Evolutionary conservation across 2,888 invertebrate species (phyloP), one percentile per base, ranked within the genome.

Genomic region (Hecatera dysodea): DNA sequence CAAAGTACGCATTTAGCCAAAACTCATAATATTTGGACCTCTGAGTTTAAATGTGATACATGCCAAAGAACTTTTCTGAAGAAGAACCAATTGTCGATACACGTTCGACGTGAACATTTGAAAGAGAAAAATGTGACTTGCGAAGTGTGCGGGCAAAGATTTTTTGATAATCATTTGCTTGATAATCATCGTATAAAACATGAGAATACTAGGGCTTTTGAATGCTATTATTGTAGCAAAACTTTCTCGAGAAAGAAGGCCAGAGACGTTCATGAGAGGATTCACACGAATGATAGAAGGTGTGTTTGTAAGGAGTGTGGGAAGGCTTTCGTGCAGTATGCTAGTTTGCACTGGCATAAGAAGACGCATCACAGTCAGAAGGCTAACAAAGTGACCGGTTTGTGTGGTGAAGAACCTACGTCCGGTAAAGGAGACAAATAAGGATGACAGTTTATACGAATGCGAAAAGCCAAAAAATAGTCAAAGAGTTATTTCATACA

Each of bases 71-170:
- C 61, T 48, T 44, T 83, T 81, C 19, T 73, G 67, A 61, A 65
- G 1, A 75, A 79, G 8, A 15, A 56, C n/a, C 29, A 57, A 22
- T 24, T 84, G 15, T 7, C 50, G 19, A 75, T 83, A 6, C 90
- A 90, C 29, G 67, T 86, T 0, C 76, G 80, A 8, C 82, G 88
- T 15, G 85, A 85, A 0, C 92, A 92, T 82, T 72, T 87, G 55
- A 89, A 88, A 55, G 90, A 89, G 57, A 90, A 86, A 57, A 89
- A 89, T 27, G 75, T 87, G 0, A 81, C 87, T 1, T 91, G 92
- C 17, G 82, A 86, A 12, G 59, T 90, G 0, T 92, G 92, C 29
- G 90, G 90, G 0, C 86, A 87, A 81, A 81, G 78, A 39, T 86
- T 86, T 1, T 91, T 86, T 42, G 80, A 86, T 1, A 75, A 71